Base-by-base conservation (phyloP, 2,797 vertebrate species). In the Anolis apletophallus region DNA sequence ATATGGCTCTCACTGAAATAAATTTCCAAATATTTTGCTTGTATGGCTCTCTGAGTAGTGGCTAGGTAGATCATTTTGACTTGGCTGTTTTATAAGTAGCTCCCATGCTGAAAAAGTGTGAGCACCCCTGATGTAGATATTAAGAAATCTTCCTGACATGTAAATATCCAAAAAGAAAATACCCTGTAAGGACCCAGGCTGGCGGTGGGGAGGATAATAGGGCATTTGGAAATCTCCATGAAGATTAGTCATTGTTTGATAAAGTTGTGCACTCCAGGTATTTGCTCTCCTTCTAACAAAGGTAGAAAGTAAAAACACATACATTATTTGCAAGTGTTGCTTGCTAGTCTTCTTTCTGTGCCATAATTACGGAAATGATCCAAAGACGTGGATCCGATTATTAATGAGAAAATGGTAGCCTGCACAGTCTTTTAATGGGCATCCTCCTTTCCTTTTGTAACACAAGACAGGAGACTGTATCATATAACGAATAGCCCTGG, bases 301-400 rank as follows among this genome's bases (percentile, higher is more conserved):
- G 91, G 84, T 78, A 83, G 86, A 36, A 81, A 86, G 83, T 68
- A 86, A 92, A 90, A 93, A 90, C 88, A 94, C 87, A 93, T 88
- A 52, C 88, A 73, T 61, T 50, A 23, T 87, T 92, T 93, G 87
- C 88, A 91, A 61, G 91, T 94, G 91, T 87, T 79, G 61, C 86
- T 93, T 91, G 67, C 88, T 84, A 85, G 91, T 32, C 82, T 90
- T 93, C 61, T 93, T 90, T 89, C 93, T 88, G 92, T 68, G 91
- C 69, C 79, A 81, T 90, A 92, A 93, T 94, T 92, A 79, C 85
- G 75, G 90, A 95, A 93, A 93, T 94, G 92, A 94, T 93, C 78
- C 11, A 64, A 88, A 92, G 86, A n/a, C 87, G 32, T 83, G 91
- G 90, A 80, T 87, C 83, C 74, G 91, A 75, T 92, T 92, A 89